Evolutionary conservation across 2,113 vertebrate species (phyloP), one percentile per base, ranked within the genome.

Genomic region (Sylvietta virens): DNA sequence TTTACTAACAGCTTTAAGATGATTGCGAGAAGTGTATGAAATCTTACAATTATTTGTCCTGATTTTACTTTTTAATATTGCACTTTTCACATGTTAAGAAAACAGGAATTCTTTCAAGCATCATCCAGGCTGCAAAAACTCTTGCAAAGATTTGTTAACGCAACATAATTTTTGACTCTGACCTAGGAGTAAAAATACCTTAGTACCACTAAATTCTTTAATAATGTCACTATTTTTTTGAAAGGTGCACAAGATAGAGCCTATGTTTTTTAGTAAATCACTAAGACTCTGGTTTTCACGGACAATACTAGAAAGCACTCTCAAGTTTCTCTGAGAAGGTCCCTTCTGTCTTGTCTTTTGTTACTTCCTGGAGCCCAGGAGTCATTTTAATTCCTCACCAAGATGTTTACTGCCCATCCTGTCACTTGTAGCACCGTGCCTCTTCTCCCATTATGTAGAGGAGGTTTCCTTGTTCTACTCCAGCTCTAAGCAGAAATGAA

Each of bases 161-260:
- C 11, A 87, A 24, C 6, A 14, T 7, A 50, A 13, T 1, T 0
- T 62, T 72, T 71, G 8, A 26, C 4, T 45, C 17, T 56, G 65
- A 64, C 30, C 31, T 6, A 57, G 16, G 12, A 47, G 28, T 6
- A 78, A 84, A 81, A 78, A 14, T 24, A 19, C 19, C 22, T 54
- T 54, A 23, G 39, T 51, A 28, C 7, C 18, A 53, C 22, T 67
- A 21, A 18, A 51, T 42, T 39, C 5, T 71, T 76, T 30, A 54
- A 45, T 76, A 39, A 39, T 35, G 2, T 19, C 1, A 10, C 31
- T 37, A 4, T 3, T 64, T 80, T 60, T 81, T 45, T 64, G 35
- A 47, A 69, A 31, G 1, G 5, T 18, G 3, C 3, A 1, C 9
- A 28, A 27, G 3, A 20, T 13, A n/a, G 7, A 6, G 4, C 15